Conservation (phyloP, 2,113 vertebrate species). For the Seriola rivoliana region DNA sequence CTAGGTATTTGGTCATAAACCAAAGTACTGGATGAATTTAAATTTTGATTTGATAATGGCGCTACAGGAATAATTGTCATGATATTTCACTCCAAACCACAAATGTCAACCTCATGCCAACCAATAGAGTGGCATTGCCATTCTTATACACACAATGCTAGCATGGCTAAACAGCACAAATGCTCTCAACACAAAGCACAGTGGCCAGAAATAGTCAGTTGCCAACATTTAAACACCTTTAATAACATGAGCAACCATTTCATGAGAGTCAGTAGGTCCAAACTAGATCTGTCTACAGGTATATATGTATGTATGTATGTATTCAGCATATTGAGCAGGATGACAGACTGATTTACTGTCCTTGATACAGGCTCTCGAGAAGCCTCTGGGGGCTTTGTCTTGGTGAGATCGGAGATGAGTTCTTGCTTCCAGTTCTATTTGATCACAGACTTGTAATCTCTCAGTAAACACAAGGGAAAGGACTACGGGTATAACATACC, state of each 20-base stretch:
- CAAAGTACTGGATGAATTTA: neutral
- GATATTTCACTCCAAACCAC: neutral
- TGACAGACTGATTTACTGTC: slow-evolving; percentile 34
- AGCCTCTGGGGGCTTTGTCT: slow-evolving; percentile 40
- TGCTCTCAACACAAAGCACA: too few relatives aligned
- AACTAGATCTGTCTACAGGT: neutral
- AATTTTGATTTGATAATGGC: neutral
- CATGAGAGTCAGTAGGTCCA: neutral
- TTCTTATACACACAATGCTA: neutral
- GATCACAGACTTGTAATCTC: slow-evolving; percentile 42
- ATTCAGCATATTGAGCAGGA: neutral
- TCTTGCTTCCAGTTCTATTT: slow-evolving; percentile 37
- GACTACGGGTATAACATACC: neutral
- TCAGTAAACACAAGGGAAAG: slow-evolving; percentile 33
- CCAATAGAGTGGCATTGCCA: neutral
- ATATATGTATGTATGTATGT: neutral
- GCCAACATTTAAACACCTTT: neutral
- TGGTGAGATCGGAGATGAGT: slow-evolving; percentile 37
- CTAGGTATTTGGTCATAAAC: too few relatives aligned
- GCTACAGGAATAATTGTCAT: neutral
- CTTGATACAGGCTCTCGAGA: slow-evolving; percentile 17
- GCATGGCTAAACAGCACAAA: neutral
- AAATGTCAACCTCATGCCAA: neutral
- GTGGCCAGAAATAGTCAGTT: too few relatives aligned
- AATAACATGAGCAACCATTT: neutral